Conservation (phyloP, 2,113 vertebrate species). For the Hyperopisus bebe region DNA sequence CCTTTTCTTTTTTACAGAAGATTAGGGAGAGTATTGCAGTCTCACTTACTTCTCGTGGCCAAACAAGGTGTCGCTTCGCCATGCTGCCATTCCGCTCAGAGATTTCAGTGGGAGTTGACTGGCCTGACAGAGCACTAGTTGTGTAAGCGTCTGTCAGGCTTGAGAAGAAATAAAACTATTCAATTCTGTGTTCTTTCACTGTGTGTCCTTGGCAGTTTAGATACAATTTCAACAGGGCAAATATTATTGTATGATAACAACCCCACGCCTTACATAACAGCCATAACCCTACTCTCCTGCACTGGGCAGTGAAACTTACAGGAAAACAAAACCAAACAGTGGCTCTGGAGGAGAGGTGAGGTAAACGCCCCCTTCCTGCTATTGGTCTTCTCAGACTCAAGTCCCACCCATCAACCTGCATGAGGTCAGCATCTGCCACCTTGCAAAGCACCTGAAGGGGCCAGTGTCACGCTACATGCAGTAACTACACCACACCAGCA, state of each 20-base stretch:
- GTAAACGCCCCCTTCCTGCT: not conserved
- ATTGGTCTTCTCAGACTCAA: not conserved
- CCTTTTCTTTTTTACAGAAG: not conserved
- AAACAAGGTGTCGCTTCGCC: not conserved
- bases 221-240: not conserved
- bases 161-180: not conserved
- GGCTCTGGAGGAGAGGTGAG: not conserved
- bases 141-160: conserved; percentile 2
- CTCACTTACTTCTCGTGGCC: not conserved
- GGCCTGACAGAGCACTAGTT: not conserved
- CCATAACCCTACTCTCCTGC: not conserved
- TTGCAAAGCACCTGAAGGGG: not conserved
- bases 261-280: not conserved
- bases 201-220: conserved; percentile 13
- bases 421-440: not conserved
- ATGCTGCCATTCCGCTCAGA: not conserved
- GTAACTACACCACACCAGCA: not conserved
- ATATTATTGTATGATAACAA: not conserved
- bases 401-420: not conserved
- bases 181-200: not conserved
- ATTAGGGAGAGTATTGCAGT: not conserved
- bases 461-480: not conserved
- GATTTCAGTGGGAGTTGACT: not conserved
- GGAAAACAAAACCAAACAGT: not conserved
- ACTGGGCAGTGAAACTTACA: not conserved